phyloP scores from a whole-genome alignment of 2,113 vertebrate genomes.

The Neolamprologus caudopunctatus region DNA sequence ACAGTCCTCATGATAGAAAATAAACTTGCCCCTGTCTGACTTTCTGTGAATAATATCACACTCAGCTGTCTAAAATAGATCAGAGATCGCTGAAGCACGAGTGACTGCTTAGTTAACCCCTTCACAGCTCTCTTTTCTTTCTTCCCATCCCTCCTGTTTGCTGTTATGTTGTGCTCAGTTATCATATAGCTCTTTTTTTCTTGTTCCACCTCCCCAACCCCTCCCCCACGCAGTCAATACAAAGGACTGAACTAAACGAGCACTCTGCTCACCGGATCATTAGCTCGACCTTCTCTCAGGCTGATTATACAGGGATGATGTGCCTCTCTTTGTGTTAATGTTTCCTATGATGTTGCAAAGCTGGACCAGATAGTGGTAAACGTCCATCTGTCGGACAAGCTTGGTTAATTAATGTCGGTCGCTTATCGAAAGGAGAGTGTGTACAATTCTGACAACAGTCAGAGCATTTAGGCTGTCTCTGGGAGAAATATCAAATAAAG shows the following conservation, averaged over 20 bases:
- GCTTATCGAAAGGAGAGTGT: neutral
- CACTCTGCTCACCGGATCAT: neutral
- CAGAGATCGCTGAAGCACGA: neutral
- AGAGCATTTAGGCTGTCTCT: neutral
- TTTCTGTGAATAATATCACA: neutral
- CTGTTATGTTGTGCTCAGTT: neutral
- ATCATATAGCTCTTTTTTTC: neutral
- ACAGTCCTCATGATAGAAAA: neutral
- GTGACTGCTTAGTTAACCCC: neutral
- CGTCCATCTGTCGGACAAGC: neutral
- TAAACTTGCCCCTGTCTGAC: neutral
- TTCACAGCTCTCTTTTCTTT: neutral
- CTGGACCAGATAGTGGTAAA: neutral
- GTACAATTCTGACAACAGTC: neutral
- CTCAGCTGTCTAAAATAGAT: neutral
- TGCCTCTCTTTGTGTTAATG: neutral
- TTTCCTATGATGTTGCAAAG: slow-evolving; percentile 16
- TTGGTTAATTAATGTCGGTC: neutral
- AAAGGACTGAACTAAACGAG: neutral
- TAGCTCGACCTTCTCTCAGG: neutral
- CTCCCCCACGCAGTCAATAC: neutral
- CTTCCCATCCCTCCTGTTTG: neutral
- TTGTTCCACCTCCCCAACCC: neutral
- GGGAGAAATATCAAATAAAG: neutral
- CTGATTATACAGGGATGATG: neutral